These are phyloP conservation scores for Cosmia pyralina DNA, from an alignment of 2,888 invertebrate species.

Conservation along the genomic window DNA sequence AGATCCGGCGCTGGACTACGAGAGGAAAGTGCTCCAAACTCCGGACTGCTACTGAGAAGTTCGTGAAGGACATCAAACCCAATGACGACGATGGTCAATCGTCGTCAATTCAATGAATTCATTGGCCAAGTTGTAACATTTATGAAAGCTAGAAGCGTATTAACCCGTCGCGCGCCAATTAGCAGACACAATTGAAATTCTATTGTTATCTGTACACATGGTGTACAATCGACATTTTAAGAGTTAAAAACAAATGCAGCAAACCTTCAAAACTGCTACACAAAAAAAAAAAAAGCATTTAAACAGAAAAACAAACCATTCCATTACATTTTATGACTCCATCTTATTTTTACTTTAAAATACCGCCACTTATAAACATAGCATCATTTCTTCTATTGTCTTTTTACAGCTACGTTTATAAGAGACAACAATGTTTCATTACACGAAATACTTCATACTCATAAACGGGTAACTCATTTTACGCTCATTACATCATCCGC, in stretches of 20 bases:
- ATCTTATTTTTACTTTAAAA: constrained; percentile 58
- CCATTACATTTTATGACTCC: constrained; percentile 47
- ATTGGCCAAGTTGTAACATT: no score
- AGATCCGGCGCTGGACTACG: no score
- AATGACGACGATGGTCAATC: no score
- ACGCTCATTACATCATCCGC: constrained; percentile 60
- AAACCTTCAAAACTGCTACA: constrained; percentile 3
- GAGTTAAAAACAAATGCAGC: constrained; percentile 28
- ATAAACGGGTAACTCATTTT: constrained; percentile 64
- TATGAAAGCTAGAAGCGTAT: no score
- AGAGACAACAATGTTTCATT: constrained; percentile 62
- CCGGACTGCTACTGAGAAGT: no score
- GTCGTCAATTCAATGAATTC: no score
- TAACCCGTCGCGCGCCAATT: no score
- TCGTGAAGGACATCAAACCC: no score
- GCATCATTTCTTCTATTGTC: constrained; percentile 56
- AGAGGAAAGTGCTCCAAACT: no score
- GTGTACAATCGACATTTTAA: no score
- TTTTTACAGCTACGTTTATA: constrained; percentile 64
- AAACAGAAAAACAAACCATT: constrained; percentile 47
- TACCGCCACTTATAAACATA: constrained; percentile 53
- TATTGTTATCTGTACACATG: no score
- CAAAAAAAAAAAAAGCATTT: constrained; percentile 25
- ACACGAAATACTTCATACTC: constrained; percentile 58
- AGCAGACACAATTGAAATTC: no score